These are phyloP conservation scores for Trichonephila inaurata DNA, from an alignment of 1,140 invertebrate species.

Conservation along the genomic window DNA sequence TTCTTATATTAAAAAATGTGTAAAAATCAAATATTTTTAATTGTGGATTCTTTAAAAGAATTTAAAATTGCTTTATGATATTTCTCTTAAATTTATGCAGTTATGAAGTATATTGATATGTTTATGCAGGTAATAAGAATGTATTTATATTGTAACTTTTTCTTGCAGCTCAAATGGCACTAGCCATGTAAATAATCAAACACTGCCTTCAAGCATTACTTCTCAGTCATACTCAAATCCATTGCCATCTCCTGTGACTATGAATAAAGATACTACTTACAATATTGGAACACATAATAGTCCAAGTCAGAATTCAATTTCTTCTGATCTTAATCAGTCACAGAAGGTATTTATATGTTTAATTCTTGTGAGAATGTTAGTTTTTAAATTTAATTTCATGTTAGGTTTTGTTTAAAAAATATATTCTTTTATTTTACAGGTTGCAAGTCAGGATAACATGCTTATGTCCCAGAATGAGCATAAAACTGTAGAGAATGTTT, in stretches of 20 bases:
- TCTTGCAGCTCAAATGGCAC: constrained; percentile 54
- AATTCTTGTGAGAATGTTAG: not conserved
- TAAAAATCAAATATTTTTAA: too few species aligned
- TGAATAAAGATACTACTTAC: constrained; percentile 74
- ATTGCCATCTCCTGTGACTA: constrained; percentile 74
- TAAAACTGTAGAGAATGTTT: constrained; percentile 75
- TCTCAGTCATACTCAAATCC: constrained; percentile 70
- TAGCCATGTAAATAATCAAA: constrained; percentile 69
- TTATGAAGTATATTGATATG: too few species aligned
- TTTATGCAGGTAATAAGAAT: too few species aligned
- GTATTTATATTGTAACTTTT: not conserved
- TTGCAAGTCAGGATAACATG: constrained; percentile 71
- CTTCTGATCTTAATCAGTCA: constrained; percentile 73
- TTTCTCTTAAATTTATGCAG: too few species aligned
- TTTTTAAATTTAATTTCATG: not conserved
- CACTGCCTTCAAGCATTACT: constrained; percentile 58
- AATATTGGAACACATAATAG: constrained; percentile 71
- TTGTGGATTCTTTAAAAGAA: too few species aligned
- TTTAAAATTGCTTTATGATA: too few species aligned
- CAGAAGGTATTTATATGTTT: constrained; percentile 61
- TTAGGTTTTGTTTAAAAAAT: not conserved
- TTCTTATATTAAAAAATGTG: too few species aligned
- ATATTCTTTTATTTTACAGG: constrained; percentile 16
- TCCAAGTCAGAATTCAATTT: constrained; percentile 62
- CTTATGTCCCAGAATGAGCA: constrained; percentile 69